Evolutionary conservation across 2,113 vertebrate genomes (phyloP), one percentile per base, ranked within the genome.

Genomic region (Callipepla squamata): DNA sequence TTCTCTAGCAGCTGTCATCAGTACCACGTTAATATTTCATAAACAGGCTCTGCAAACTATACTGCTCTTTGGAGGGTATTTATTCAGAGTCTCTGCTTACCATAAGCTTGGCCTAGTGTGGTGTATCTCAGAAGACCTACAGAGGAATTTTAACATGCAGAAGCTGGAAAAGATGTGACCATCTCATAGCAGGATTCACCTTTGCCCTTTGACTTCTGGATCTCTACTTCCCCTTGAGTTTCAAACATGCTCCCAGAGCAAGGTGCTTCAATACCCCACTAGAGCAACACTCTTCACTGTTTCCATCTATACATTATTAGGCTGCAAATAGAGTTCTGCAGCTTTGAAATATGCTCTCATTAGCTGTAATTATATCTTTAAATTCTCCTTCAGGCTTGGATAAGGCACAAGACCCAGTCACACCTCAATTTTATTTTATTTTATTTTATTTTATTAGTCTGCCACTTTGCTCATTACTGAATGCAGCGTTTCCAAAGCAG

Each of bases 321-420:
- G 68, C 63, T 92, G 45, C 58, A 91, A 75, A 86, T 94, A 83
- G 58, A 87, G 66, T 65, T 94, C 93, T 95, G 42, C 89, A 73
- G 25, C 82, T 95, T 95, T 95, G 89, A 96, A 96, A 96, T 87
- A 62, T 32, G 16, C 94, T 88, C 92, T 94, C 89, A 81, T 96
- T 95, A 95, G 74, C 89, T 93, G 88, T 96, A 95, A 96, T 96
- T 96, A 97, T 95, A 96, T 94, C 96, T 97, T 95, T 92, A 94
- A 81, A 90, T 95, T 95, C 83, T 95, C 81, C 90, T 96, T 92
- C 66, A 95, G 93, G 86, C 87, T 92, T 95, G 80, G 65, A 94
- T 94, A 94, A 90, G 42, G 78, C 58, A 79, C 53, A 95, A 85
- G 65, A 40, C 57, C 55, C 13, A 11, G 65, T 94, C 65, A 58